These are phyloP conservation scores for Nesidiocoris tenuis DNA, from an alignment of 2,888 invertebrate species.

Conservation along the genomic window DNA sequence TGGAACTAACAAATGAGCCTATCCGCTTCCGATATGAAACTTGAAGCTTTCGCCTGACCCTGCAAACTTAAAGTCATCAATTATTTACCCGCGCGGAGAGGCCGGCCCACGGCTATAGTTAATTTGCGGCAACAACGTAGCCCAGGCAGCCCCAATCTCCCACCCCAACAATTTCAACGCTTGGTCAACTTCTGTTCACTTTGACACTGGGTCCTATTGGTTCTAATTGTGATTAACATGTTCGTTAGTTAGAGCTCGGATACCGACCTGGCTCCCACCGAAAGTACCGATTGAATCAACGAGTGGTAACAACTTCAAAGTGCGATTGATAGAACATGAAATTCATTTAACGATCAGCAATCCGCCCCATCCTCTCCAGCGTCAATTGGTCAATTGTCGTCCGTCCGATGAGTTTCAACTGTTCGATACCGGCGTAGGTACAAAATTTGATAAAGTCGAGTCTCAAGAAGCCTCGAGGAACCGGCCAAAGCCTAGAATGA, in stretches of 20 bases:
- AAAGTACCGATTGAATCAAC: too few species aligned
- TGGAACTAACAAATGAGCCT: not conserved
- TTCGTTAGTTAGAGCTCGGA: not conserved
- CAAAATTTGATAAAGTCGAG: too few species aligned
- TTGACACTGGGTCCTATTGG: not conserved
- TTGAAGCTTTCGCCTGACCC: slow-evolving; percentile 25
- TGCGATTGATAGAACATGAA: too few species aligned
- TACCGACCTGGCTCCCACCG: too few species aligned
- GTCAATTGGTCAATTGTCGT: too few species aligned
- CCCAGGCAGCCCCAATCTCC: not conserved
- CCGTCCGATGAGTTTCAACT: too few species aligned
- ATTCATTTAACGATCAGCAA: too few species aligned
- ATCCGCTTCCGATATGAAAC: slow-evolving; percentile 14
- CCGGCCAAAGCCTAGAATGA: too few species aligned
- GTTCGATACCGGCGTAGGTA: too few species aligned
- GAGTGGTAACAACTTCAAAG: too few species aligned
- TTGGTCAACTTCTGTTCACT: not conserved
- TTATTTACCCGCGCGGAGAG: slow-evolving; percentile 14
- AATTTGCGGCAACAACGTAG: not conserved
- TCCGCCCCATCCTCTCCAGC: too few species aligned
- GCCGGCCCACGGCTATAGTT: not conserved
- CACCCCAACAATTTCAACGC: not conserved
- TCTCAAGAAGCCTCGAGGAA: too few species aligned
- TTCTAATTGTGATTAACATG: not conserved
- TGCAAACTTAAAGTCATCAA: slow-evolving; percentile 31